Percentiles rank a stretch among this genome's conserved stretches.
Conservation (phyloP, 2,113 vertebrate genomes). For the Cryptoleucopteryx plumbea region DNA sequence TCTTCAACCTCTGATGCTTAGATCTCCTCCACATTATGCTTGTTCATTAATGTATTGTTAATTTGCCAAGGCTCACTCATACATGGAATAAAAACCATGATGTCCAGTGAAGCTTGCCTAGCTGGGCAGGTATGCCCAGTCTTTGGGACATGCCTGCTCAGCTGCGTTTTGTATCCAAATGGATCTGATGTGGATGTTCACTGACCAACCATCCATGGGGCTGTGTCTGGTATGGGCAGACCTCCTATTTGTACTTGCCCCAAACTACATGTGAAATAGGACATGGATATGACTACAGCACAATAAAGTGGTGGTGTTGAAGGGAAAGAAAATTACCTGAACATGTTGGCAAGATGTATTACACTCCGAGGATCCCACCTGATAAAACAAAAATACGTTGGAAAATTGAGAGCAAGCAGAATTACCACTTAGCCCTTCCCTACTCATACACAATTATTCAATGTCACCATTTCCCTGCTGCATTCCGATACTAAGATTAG, state of each 20-base stretch:
- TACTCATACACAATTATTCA: background rate
- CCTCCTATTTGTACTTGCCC: background rate
- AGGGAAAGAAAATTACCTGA: constrained; percentile 80
- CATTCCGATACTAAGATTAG: background rate
- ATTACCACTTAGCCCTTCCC: background rate
- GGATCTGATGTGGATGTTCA: background rate
- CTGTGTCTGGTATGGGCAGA: background rate
- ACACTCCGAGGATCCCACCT: constrained; percentile 89
- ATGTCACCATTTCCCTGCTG: background rate
- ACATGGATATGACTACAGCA: background rate
- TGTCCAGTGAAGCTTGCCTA: background rate
- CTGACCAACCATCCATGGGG: background rate
- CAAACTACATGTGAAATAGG: background rate
- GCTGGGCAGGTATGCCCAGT: background rate
- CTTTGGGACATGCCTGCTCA: background rate
- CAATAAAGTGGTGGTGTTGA: background rate
- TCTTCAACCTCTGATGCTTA: background rate
- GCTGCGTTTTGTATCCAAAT: background rate
- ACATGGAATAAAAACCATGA: background rate
- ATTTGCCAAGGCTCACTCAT: background rate
- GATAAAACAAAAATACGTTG: constrained; percentile 23
- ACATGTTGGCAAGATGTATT: constrained; percentile 92
- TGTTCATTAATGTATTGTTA: background rate
- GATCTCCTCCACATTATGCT: background rate
- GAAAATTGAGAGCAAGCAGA: background rate